Conservation (phyloP, 92 coral and sea anemone species). For the Palythoa caribaeorum region DNA sequence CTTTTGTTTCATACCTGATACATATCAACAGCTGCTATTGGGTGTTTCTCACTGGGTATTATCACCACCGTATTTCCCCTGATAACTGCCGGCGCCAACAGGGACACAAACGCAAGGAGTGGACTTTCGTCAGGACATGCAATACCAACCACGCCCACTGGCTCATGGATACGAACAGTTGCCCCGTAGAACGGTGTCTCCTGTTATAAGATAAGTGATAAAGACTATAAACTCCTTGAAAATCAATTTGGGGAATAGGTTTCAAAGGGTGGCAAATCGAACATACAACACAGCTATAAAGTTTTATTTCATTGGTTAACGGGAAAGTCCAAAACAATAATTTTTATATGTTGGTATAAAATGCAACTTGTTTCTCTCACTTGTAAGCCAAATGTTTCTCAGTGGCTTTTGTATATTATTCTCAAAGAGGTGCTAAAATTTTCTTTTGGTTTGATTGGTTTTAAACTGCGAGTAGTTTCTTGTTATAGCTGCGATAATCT, state of each 20-base stretch:
- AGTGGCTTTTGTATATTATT: no score
- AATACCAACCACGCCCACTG: slow-evolving; percentile 94
- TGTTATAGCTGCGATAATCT: no score
- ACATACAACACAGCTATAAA: no score
- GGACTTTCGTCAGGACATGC: slow-evolving; percentile 96
- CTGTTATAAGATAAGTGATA: slow-evolving; percentile 46
- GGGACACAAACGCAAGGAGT: slow-evolving; percentile 88
- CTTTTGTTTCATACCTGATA: slow-evolving; percentile 76
- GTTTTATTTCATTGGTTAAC: no score
- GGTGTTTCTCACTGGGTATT: slow-evolving; percentile 92
- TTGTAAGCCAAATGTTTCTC: no score
- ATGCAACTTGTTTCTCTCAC: no score
- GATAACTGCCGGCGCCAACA: slow-evolving; percentile 92
- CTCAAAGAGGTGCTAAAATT: no score
- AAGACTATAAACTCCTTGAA: not conserved
- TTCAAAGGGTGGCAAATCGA: not conserved
- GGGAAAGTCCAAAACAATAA: no score
- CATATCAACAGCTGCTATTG: slow-evolving; percentile 93
- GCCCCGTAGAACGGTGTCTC: slow-evolving; percentile 98
- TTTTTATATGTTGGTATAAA: no score
- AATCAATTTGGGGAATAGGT: not conserved
- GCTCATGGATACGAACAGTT: slow-evolving; percentile 94
- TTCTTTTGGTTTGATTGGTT: no score
- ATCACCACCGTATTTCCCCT: slow-evolving; percentile 94
- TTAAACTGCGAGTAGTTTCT: no score